Evolutionary conservation across 2,888 invertebrate species (phyloP).

Genomic region (Aspidapion aeneum): DNA sequence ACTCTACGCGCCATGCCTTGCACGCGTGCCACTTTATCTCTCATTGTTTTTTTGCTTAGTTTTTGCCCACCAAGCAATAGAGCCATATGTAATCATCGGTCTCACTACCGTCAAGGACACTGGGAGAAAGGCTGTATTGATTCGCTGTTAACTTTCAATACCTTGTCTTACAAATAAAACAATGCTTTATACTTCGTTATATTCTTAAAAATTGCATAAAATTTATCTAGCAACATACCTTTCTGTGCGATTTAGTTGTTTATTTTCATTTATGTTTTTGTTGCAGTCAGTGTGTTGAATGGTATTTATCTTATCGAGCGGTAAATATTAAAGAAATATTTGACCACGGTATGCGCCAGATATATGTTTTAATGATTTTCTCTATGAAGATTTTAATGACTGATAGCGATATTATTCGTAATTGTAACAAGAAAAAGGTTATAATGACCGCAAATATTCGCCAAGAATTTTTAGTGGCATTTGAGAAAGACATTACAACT

Average conservation of each 20-base stretch:
- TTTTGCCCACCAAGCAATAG: too few relatives aligned
- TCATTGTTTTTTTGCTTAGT: too few relatives aligned
- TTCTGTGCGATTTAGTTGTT: neutral
- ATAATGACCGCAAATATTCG: too few relatives aligned
- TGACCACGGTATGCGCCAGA: neutral
- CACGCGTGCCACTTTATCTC: too few relatives aligned
- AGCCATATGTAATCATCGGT: too few relatives aligned
- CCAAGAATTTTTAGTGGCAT: too few relatives aligned
- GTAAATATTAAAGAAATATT: neutral
- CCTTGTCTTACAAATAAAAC: too few relatives aligned
- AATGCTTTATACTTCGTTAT: neutral
- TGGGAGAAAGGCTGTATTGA: too few relatives aligned
- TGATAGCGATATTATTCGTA: neutral
- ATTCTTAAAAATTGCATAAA: neutral
- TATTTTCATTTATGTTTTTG: neutral
- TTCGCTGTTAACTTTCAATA: too few relatives aligned
- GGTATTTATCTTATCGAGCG: neutral
- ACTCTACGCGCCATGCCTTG: too few relatives aligned
- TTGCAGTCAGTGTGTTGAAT: neutral
- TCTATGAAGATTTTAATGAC: neutral
- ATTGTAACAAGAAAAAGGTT: neutral
- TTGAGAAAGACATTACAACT: too few relatives aligned
- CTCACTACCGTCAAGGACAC: too few relatives aligned
- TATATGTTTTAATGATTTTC: neutral
- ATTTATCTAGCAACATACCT: neutral